Evolutionary conservation across 1,140 invertebrate genomes (phyloP).

Genomic region (Scylla paramamosain): DNA sequence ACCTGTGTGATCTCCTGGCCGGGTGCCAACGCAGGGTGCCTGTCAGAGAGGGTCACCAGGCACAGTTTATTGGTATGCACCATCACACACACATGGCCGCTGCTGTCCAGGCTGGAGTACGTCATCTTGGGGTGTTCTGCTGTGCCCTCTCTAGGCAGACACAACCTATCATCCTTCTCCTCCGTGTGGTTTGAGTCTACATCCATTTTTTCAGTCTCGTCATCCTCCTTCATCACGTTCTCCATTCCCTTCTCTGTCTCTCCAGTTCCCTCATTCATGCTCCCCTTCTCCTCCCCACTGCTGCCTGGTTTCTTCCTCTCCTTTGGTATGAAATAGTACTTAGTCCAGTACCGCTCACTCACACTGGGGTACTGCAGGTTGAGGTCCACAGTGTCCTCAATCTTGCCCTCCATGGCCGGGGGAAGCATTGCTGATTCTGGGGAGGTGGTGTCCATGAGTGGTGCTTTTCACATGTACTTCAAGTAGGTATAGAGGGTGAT

Average conservation of each 20-base stretch:
- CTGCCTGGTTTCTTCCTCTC: conserved; percentile 38
- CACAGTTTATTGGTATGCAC: conserved; percentile 68
- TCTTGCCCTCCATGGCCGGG: background rate
- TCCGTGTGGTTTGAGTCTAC: background rate
- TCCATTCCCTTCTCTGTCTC: background rate
- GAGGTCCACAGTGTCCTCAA: conserved; percentile 56
- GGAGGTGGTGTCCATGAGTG: background rate
- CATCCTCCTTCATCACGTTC: background rate
- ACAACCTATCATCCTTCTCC: background rate
- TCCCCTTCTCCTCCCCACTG: background rate
- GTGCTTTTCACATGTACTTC: background rate
- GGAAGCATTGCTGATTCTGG: background rate
- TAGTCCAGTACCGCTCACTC: conserved; percentile 58
- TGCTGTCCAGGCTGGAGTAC: conserved; percentile 32
- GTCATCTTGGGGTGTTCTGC: background rate
- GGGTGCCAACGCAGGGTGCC: conserved; percentile 52
- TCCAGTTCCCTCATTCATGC: background rate
- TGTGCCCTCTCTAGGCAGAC: background rate
- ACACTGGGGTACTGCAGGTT: conserved; percentile 59
- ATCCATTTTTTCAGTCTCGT: background rate
- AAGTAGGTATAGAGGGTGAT: background rate
- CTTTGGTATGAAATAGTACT: conserved; percentile 59
- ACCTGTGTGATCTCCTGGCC: conserved; percentile 65
- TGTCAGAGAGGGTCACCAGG: conserved; percentile 59
- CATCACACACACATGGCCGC: conserved; percentile 64